Base-by-base conservation (phyloP, 2,113 vertebrate species). In the Oplegnathus fasciatus region DNA sequence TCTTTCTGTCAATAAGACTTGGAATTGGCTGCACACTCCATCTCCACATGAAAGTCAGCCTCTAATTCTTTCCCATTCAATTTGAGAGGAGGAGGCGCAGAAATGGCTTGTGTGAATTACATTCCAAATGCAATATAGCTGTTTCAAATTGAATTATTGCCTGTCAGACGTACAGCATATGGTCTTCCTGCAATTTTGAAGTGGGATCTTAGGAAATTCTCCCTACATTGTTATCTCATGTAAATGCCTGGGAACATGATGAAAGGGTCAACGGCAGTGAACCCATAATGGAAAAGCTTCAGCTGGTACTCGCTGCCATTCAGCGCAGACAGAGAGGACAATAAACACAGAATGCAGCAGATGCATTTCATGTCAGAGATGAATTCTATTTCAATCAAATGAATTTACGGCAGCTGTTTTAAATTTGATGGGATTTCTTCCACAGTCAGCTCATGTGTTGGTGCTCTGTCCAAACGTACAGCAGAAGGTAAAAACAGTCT, bases 61-160 rank as follows among this genome's bases (percentile, higher is more conserved):
- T 82, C 79, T 86, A 87, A 89, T 90, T 92, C 88, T 80, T 82
- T 84, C 73, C 67, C 76, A 71, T 90, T 92, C 83, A 91, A 89
- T 87, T 52, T 83, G 34, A 68, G 82, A 86, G 70, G 80, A 86
- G 86, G 85, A 82, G 80, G 87, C 55, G 57, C 77, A 87, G 62
- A 75, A 75, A 88, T 67, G 82, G 84, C 86, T 82, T 13, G 69
- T 46, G 61, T 89, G 89, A 87, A 90, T 88, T 88, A 87, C 82
- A 91, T 91, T 91, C 67, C 81, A 89, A 91, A 93, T 74, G 87
- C 89, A 92, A 93, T 89, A 83, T 78, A 78, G 84, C 84, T 80
- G 86, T 80, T 93, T 92, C 80, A 93, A 90, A 92, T 94, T 91
- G 91, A 91, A 88, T 93, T 83, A 87, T 82, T 84, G 90, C 85